Percentiles rank a stretch among this genome's conserved stretches.
These are phyloP conservation scores for Venustaconcha ellipsiformis DNA, from an alignment of 1,140 invertebrate species.

Conservation along the genomic window DNA sequence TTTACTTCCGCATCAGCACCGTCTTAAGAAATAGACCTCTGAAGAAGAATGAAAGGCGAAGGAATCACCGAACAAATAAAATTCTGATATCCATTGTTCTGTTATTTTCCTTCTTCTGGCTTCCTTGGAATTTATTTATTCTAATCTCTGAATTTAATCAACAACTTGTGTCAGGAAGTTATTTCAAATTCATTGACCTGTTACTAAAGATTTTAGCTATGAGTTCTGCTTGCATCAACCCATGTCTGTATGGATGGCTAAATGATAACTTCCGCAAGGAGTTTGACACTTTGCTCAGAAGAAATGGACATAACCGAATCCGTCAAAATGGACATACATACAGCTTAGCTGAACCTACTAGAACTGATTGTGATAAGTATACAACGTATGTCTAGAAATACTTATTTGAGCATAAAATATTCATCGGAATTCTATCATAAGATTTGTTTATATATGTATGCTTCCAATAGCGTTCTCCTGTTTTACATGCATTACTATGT, in stretches of 20 bases:
- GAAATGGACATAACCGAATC: conserved; percentile 30
- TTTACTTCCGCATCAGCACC: conserved; percentile 62
- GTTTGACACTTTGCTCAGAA: conserved; percentile 47
- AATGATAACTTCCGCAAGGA: conserved; percentile 72
- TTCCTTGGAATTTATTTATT: conserved; percentile 65
- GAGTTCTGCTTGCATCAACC: conserved; percentile 87
- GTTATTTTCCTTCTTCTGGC: conserved; percentile 89
- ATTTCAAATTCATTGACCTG: conserved; percentile 59
- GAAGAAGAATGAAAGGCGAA: conserved; percentile 59
- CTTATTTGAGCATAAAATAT: not conserved
- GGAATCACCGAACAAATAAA: conserved; percentile 81
- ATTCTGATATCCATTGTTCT: conserved; percentile 97
- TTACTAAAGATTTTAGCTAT: conserved; percentile 71
- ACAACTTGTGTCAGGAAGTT: conserved; percentile 41
- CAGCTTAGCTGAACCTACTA: conserved; percentile 14
- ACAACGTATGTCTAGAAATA: not conserved
- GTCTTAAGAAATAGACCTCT: conserved; percentile 56
- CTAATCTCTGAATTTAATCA: conserved; percentile 57
- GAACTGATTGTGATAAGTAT: conserved; percentile 7
- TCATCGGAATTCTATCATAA: no score
- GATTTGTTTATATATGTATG: no score
- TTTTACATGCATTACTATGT: no score
- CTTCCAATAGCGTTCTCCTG: no score
- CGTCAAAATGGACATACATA: conserved; percentile 32
- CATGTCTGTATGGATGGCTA: conserved; percentile 80